These are phyloP conservation scores for Hassar affinis DNA, from an alignment of 2,113 vertebrate species.

Conservation along the genomic window DNA sequence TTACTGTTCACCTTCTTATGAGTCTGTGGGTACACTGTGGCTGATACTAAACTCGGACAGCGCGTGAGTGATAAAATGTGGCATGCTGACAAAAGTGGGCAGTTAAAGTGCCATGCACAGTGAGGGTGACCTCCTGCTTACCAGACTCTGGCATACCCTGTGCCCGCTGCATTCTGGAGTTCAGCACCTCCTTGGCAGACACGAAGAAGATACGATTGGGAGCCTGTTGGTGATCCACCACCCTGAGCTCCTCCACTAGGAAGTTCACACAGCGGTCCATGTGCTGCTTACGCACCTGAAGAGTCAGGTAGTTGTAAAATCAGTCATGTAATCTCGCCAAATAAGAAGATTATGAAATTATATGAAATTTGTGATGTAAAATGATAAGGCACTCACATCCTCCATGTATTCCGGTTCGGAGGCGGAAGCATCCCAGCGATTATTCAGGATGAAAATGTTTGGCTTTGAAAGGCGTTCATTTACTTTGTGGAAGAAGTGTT, in stretches of 20 bases:
- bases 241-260: slow-evolving; percentile 91
- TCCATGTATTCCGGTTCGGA: slow-evolving; percentile 98
- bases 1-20: not conserved
- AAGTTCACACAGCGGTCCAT: slow-evolving; percentile 93
- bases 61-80: not conserved
- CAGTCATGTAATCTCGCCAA: not conserved
- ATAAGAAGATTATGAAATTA: not conserved
- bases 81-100: not conserved
- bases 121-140: slow-evolving; percentile 61
- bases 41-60: not conserved
- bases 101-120: not conserved
- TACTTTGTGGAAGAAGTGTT: slow-evolving; percentile 98
- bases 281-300: slow-evolving; percentile 92
- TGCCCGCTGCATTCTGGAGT: slow-evolving; percentile 88
- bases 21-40: not conserved
- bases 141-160: slow-evolving; percentile 95
- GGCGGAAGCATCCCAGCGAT: slow-evolving; percentile 96
- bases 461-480: slow-evolving; percentile 94
- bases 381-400: slow-evolving; percentile 74
- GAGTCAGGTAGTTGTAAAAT: not conserved
- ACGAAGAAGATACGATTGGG: slow-evolving; percentile 92
- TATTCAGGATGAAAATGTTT: slow-evolving; percentile 97
- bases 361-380: not conserved
- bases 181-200: slow-evolving; percentile 95
- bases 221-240: slow-evolving; percentile 85